Conservation (phyloP, 2,113 vertebrate species). For the Callospermophilus lateralis region DNA sequence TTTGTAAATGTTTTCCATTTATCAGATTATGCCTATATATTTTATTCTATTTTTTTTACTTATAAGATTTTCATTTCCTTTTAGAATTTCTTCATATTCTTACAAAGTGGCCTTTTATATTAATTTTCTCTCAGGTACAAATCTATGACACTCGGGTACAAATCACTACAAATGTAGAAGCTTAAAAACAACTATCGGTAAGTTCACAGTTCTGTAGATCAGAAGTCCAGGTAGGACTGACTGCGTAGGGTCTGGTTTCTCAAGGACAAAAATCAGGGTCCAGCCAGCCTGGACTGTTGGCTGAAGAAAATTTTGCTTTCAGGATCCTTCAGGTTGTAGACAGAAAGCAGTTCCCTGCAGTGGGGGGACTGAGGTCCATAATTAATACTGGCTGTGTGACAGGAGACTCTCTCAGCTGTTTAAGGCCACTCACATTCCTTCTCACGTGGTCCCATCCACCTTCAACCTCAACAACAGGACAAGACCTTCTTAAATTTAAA, state of each 20-base stretch:
- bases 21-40: neutral
- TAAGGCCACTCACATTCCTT: neutral
- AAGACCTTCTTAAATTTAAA: neutral
- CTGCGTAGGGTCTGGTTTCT: neutral
- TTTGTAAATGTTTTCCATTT: neutral
- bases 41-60: conserved; percentile 17
- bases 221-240: neutral
- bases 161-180: neutral
- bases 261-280: neutral
- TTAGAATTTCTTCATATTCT: neutral
- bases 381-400: neutral
- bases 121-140: neutral
- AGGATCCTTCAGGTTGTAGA: neutral
- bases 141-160: too few relatives aligned
- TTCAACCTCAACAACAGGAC: neutral
- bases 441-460: neutral
- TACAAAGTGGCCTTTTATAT: neutral
- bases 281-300: neutral
- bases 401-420: neutral
- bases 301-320: neutral
- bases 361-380: neutral
- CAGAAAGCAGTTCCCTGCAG: neutral
- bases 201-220: neutral
- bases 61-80: conserved; percentile 31
- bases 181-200: neutral